A percentile compares a stretch with the other conserved stretches of the same genome.
These are phyloP conservation scores for Riptortus pedestris DNA, from an alignment of 1,140 invertebrate species.

Conservation along the genomic window DNA sequence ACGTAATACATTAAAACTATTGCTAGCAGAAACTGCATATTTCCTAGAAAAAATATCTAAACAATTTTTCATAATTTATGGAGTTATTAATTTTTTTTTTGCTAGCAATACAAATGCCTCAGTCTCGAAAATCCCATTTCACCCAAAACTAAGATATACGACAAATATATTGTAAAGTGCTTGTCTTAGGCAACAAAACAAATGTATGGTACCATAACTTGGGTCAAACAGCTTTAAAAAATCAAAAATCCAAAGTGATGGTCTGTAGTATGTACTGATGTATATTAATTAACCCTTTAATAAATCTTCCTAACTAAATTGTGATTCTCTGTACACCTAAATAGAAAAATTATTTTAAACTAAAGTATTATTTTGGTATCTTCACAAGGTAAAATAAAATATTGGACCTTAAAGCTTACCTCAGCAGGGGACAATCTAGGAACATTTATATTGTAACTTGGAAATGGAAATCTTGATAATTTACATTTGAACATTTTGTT, in stretches of 20 bases:
- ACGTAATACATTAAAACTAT: no score
- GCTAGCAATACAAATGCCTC: no score
- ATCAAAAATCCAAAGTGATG: not conserved
- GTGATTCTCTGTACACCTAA: not conserved
- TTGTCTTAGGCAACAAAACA: no score
- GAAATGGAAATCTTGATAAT: constrained; percentile 4
- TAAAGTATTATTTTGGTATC: not conserved
- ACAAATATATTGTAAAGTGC: no score
- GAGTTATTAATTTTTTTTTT: no score
- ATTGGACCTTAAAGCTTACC: constrained; percentile 6
- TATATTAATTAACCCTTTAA: not conserved
- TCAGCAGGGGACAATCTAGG: constrained; percentile 28
- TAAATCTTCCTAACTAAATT: not conserved
- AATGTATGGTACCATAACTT: no score
- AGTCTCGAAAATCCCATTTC: no score
- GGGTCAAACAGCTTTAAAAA: not conserved
- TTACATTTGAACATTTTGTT: constrained; percentile 1
- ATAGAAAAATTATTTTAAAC: no score
- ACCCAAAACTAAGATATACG: no score
- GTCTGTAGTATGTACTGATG: not conserved
- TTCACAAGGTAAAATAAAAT: not conserved
- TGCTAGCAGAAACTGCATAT: no score
- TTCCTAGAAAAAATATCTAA: no score
- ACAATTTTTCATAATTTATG: no score
- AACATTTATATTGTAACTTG: constrained; percentile 14